Conservation (phyloP, 1,140 invertebrate genomes). For the Mycetomoellerius zeteki region DNA sequence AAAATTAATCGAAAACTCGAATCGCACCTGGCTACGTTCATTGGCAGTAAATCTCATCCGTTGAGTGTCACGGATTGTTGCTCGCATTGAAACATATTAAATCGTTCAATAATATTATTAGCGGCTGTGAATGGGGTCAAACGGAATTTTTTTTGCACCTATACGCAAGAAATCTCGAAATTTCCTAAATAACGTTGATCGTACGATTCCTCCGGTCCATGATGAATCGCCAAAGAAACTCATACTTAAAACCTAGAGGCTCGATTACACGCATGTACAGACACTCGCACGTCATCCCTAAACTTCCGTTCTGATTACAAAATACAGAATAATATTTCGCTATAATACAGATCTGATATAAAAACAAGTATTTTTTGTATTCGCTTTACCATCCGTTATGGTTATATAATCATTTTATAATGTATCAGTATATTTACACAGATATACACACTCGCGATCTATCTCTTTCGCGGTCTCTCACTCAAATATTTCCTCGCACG, state of each 20-base stretch:
- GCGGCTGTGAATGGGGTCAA: slow-evolving; percentile 71
- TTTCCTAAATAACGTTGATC: slow-evolving; percentile 71
- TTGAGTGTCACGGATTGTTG: slow-evolving; percentile 30
- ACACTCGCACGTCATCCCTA: slow-evolving; percentile 78
- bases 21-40: slow-evolving; percentile 31
- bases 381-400: slow-evolving; percentile 81
- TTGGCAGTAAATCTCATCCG: slow-evolving; percentile 72
- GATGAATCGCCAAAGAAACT: slow-evolving; percentile 68
- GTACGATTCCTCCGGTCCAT: slow-evolving; percentile 61
- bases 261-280: slow-evolving; percentile 75
- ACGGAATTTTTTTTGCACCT: slow-evolving; percentile 66
- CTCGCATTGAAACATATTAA: slow-evolving; percentile 49
- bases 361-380: slow-evolving; percentile 86
- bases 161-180: slow-evolving; percentile 73
- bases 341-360: slow-evolving; percentile 87
- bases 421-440: slow-evolving; percentile 85
- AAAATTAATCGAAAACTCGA: slow-evolving; percentile 49
- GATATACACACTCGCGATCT: slow-evolving; percentile 78
- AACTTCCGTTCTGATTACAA: slow-evolving; percentile 83
- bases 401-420: slow-evolving; percentile 84
- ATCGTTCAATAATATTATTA: slow-evolving; percentile 47
- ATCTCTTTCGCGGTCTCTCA: slow-evolving; percentile 58
- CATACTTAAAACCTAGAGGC: slow-evolving; percentile 71
- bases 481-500: slow-evolving; percentile 68
- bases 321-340: slow-evolving; percentile 86